These are phyloP conservation scores for Schizopygopsis malacanthus DNA, from an alignment of 2,797 vertebrate species.

Conservation along the genomic window DNA sequence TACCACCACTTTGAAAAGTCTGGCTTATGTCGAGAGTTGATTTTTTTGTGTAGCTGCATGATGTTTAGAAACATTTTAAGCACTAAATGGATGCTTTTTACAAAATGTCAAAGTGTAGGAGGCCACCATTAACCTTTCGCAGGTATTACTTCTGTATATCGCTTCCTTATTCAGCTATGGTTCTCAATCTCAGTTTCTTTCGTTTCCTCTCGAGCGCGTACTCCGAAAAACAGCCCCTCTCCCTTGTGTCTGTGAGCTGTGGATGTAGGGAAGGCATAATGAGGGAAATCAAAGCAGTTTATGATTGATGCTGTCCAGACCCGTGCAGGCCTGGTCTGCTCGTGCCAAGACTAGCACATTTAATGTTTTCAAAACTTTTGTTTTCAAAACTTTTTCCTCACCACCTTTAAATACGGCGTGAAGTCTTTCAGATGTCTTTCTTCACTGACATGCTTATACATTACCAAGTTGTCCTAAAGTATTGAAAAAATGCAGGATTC, in stretches of 20 bases:
- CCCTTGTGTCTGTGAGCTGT: slow-evolving; percentile 18
- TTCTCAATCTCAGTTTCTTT: slow-evolving; percentile 60
- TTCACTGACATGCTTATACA: slow-evolving; percentile 43
- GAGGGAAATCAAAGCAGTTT: slow-evolving; percentile 58
- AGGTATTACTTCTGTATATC: slow-evolving; percentile 6
- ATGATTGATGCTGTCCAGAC: slow-evolving; percentile 64
- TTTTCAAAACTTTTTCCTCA: slow-evolving; percentile 51
- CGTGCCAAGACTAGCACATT: slow-evolving; percentile 58
- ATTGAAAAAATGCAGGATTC: slow-evolving; percentile 32
- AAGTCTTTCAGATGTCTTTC: slow-evolving; percentile 50
- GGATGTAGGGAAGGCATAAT: slow-evolving; percentile 47
- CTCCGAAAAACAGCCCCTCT: not conserved
- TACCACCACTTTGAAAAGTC: not conserved
- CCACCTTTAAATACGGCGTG: slow-evolving; percentile 28
- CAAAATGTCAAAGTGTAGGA: slow-evolving; percentile 39
- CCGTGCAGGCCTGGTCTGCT: slow-evolving; percentile 40
- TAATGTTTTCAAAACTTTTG: slow-evolving; percentile 31
- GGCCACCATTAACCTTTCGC: slow-evolving; percentile 53
- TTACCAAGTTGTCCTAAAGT: slow-evolving; percentile 34
- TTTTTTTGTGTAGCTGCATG: not conserved
- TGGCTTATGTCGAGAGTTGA: not conserved
- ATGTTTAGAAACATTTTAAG: slow-evolving; percentile 49
- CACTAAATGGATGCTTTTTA: slow-evolving; percentile 52
- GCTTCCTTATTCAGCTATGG: slow-evolving; percentile 1
- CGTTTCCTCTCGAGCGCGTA: slow-evolving; percentile 22